Percentiles rank a stretch among this genome's conserved stretches.
Conservation (phyloP, 2,113 vertebrate species). For the Dipodomys merriami region DNA sequence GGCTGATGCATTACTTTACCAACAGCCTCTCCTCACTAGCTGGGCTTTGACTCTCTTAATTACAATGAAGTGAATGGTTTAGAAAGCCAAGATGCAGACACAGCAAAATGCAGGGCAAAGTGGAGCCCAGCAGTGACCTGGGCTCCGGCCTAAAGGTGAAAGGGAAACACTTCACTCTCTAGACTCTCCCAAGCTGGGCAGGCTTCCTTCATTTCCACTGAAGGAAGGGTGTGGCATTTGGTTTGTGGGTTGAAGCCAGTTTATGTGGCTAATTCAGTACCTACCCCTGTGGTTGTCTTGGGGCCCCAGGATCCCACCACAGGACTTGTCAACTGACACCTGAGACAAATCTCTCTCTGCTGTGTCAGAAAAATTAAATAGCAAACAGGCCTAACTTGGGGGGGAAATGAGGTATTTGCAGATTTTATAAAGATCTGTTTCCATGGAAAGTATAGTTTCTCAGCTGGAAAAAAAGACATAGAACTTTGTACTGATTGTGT, state of each 20-base stretch:
- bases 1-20: neutral
- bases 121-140: neutral
- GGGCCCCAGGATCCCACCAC: neutral
- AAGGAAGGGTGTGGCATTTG: neutral
- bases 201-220: neutral
- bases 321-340: neutral
- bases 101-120: neutral
- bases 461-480: neutral
- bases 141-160: neutral
- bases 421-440: neutral
- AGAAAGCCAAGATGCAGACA: neutral
- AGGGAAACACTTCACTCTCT: neutral
- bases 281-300: neutral
- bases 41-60: neutral
- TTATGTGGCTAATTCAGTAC: neutral
- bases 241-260: neutral
- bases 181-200: neutral
- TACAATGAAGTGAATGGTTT: neutral
- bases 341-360: neutral
- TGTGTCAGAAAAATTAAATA: slow-evolving; percentile 22
- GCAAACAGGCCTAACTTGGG: neutral
- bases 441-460: neutral
- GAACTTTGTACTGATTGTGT: neutral
- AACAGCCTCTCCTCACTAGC: neutral
- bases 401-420: neutral